Conservation (phyloP, 2,113 vertebrate genomes). For the Phoxinus phoxinus region DNA sequence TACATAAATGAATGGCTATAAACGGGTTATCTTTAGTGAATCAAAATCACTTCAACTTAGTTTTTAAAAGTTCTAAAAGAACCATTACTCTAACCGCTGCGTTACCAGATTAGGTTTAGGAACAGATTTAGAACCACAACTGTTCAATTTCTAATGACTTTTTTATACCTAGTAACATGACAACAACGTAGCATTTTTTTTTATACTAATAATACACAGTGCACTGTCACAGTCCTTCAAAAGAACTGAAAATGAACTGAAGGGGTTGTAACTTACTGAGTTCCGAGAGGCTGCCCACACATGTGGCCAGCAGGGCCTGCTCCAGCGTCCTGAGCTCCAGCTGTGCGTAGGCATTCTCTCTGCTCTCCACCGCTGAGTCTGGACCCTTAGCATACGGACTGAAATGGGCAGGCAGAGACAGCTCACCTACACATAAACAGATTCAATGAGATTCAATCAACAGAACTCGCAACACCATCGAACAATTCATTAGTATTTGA, state of each 20-base stretch:
- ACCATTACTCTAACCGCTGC: neutral
- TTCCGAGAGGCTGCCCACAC: conserved; percentile 92
- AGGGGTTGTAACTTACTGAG: conserved; percentile 83
- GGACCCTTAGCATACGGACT: conserved; percentile 80
- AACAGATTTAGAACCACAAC: neutral
- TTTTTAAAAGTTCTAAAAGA: neutral
- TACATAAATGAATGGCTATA: neutral
- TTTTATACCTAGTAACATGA: neutral
- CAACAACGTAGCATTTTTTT: neutral
- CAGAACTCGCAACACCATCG: neutral
- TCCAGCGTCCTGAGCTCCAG: conserved; percentile 90
- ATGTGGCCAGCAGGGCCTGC: conserved; percentile 88
- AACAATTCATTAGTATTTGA: neutral
- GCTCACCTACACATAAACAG: conserved; percentile 80
- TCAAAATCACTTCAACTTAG: neutral
- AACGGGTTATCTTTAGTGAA: neutral
- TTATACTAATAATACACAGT: neutral
- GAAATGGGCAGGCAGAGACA: conserved; percentile 87
- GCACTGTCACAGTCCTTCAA: neutral
- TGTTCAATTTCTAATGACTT: neutral
- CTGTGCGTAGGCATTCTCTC: conserved; percentile 84
- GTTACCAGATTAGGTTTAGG: neutral
- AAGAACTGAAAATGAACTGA: neutral
- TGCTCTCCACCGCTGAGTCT: conserved; percentile 69
- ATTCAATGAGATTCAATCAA: conserved; percentile 66